phyloP scores from a whole-genome alignment of 2,888 invertebrate species.

The Cataglyphis rosenhaueri region DNA sequence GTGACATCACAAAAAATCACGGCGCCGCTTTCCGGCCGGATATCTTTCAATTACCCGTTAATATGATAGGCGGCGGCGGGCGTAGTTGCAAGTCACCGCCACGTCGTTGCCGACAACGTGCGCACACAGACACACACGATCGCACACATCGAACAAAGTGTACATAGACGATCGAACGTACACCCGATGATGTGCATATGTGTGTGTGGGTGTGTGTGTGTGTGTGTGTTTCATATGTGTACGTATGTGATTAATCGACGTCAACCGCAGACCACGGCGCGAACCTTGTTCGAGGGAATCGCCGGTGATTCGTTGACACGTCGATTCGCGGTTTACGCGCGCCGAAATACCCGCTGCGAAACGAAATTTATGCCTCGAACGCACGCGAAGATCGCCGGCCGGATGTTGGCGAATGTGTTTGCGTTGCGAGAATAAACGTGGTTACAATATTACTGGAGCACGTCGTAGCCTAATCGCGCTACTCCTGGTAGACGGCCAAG shows the following conservation, averaged over 20 bases:
- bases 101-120: conserved; percentile 83
- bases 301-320: conserved; percentile 73
- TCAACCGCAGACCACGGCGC: conserved; percentile 82
- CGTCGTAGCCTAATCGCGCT: conserved; percentile 39
- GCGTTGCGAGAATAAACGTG: conserved; percentile 32
- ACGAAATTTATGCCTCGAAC: conserved; percentile 29
- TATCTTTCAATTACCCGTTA: conserved; percentile 85
- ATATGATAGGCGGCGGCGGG: conserved; percentile 83
- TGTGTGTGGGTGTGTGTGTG: conserved; percentile 51
- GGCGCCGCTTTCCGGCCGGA: conserved; percentile 83
- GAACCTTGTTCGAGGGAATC: conserved; percentile 65
- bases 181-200: neutral
- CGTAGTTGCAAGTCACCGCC: conserved; percentile 84
- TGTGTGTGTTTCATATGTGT: conserved; percentile 56
- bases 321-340: conserved; percentile 68
- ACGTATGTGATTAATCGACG: conserved; percentile 84
- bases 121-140: conserved; percentile 62
- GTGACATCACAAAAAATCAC: conserved; percentile 83
- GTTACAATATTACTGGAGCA: conserved; percentile 32
- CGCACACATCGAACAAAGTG: conserved; percentile 6
- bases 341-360: conserved; percentile 41
- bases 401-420: conserved; percentile 35
- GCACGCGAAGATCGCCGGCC: conserved; percentile 17
- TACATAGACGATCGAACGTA: neutral
- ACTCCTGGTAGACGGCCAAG: conserved; percentile 49